Conservation (phyloP, 2,113 vertebrate species). For the Pyxicephalus adspersus region DNA sequence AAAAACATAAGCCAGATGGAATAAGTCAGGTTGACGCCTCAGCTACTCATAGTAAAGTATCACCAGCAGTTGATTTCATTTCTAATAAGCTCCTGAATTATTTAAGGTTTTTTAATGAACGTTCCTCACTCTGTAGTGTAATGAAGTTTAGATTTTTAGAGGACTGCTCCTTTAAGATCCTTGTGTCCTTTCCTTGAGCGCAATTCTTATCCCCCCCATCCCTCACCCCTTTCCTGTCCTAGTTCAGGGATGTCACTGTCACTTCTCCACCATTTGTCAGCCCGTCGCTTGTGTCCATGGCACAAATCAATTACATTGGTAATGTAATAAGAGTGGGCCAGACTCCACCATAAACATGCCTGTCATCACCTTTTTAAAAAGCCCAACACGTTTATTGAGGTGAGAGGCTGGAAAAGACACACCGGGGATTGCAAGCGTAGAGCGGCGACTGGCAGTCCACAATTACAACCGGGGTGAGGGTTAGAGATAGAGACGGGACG, state of each 20-base stretch:
- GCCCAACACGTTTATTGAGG: constrained; percentile 53
- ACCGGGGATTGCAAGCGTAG: background rate
- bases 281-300: constrained; percentile 46
- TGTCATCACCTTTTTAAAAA: constrained; percentile 56
- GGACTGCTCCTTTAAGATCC: no score
- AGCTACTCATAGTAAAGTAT: no score
- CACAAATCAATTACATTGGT: constrained; percentile 50
- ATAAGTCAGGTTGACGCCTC: no score
- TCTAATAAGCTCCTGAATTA: no score
- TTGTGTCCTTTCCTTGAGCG: no score
- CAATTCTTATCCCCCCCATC: background rate
- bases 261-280: constrained; percentile 47
- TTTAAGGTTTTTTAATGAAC: no score
- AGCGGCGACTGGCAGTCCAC: background rate
- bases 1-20: no score
- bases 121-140: no score
- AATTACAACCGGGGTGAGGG: background rate
- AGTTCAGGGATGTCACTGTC: constrained; percentile 23
- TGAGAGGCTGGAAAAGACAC: constrained; percentile 45
- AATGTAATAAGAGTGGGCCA: constrained; percentile 54
- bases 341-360: constrained; percentile 51
- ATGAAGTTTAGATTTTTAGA: no score
- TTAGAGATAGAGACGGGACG: background rate
- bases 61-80: no score
- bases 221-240: background rate